These are phyloP conservation scores for Orthosia incerta DNA, from an alignment of 2,888 invertebrate species.

Conservation along the genomic window DNA sequence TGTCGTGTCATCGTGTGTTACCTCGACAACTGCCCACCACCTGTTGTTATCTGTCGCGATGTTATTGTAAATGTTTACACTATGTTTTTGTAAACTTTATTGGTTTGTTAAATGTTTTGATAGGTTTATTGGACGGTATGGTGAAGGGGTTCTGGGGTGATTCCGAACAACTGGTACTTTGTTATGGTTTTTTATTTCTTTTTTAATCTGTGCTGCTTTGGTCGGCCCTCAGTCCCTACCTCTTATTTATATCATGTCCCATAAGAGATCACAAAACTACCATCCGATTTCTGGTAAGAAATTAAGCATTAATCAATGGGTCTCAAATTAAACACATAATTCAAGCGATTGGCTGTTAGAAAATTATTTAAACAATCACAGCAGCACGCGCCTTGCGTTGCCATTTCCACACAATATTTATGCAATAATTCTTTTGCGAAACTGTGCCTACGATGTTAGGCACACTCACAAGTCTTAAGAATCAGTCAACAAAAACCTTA, in stretches of 20 bases:
- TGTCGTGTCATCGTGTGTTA: conserved; percentile 57
- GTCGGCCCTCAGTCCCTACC: no score
- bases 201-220: not conserved
- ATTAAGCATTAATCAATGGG: no score
- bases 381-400: no score
- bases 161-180: conserved; percentile 5
- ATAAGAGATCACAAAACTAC: not conserved
- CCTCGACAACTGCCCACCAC: conserved; percentile 75
- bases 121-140: conserved; percentile 47
- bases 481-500: not conserved
- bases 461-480: no score
- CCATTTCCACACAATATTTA: no score
- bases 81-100: conserved; percentile 57
- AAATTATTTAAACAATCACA: no score
- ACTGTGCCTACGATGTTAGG: no score
- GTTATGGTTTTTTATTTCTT: not conserved
- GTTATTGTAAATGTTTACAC: conserved; percentile 46
- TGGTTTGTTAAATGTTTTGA: conserved; percentile 52
- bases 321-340: no score
- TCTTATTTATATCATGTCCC: not conserved
- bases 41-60: conserved; percentile 68
- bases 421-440: no score
- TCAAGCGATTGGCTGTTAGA: no score
- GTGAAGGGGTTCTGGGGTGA: not conserved
- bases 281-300: not conserved